Percentiles rank a stretch among this genome's conserved stretches.
Conservation (phyloP, 2,888 invertebrate species). For the Pollenia griseotomentosa region DNA sequence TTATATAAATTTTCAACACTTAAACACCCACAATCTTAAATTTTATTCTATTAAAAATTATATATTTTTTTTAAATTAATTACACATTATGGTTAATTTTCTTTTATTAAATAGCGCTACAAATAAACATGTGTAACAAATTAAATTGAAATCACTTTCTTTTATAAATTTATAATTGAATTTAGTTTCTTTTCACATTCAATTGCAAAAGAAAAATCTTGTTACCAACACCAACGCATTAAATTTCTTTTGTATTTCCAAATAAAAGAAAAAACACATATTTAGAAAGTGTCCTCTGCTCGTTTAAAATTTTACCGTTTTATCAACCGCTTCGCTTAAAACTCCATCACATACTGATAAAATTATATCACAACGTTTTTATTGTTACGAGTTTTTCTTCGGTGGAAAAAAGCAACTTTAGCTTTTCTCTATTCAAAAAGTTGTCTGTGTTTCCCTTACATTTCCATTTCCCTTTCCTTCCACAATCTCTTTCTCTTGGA, state of each 20-base stretch:
- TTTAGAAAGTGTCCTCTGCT: slow-evolving; percentile 22
- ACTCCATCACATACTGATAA: slow-evolving; percentile 80
- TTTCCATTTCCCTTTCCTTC: not conserved
- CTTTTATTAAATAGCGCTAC: too few relatives aligned
- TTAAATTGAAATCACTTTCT: not conserved
- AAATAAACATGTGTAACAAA: too few relatives aligned
- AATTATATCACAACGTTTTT: slow-evolving; percentile 69
- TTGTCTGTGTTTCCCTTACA: not conserved
- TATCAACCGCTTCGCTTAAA: slow-evolving; percentile 78
- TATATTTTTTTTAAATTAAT: slow-evolving; percentile 26
- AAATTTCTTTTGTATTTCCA: slow-evolving; percentile 1
- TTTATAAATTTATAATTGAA: not conserved
- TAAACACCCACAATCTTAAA: not conserved
- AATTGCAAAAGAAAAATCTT: slow-evolving; percentile 21
- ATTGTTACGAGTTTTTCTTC: slow-evolving; percentile 31
- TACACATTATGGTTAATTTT: too few relatives aligned
- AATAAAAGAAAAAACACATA: not conserved
- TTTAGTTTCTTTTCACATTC: not conserved
- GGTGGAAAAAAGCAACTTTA: slow-evolving; percentile 16
- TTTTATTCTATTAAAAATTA: not conserved
- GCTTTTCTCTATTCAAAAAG: slow-evolving; percentile 59
- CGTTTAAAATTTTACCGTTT: slow-evolving; percentile 35
- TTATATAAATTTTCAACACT: slow-evolving; percentile 43
- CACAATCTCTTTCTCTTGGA: not conserved
- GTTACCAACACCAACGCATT: slow-evolving; percentile 70